Conservation (phyloP, 2,888 invertebrate species). For the Eupithecia tripunctaria region DNA sequence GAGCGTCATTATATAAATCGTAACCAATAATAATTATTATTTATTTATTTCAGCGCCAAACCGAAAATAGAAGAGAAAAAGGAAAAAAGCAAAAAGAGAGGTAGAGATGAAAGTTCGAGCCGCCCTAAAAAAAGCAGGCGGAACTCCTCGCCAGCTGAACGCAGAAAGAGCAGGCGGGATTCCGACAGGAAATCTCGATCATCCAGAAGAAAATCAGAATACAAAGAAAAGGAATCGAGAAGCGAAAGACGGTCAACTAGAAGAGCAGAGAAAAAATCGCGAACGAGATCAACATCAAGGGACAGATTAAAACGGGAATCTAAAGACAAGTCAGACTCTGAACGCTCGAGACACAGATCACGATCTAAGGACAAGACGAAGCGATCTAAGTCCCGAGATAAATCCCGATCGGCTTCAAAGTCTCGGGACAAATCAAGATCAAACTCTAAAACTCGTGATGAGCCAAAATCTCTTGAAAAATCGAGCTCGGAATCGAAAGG, state of each 20-base stretch:
- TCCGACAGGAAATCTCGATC: constrained; percentile 68
- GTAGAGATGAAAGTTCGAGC: constrained; percentile 53
- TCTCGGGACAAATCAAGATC: constrained; percentile 63
- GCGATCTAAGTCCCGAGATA: constrained; percentile 59
- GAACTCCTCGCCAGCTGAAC: constrained; percentile 51
- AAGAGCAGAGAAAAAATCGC: constrained; percentile 61
- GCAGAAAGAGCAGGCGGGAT: constrained; percentile 56
- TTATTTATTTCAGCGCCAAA: constrained; percentile 36
- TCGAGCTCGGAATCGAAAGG: constrained; percentile 48
- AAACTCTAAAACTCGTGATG: constrained; percentile 42
- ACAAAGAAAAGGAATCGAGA: constrained; percentile 60
- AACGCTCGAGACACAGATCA: constrained; percentile 63
- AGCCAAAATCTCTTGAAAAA: constrained; percentile 51
- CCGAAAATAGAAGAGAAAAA: constrained; percentile 55
- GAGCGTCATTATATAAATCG: background rate
- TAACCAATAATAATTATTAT: background rate
- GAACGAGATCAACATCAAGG: constrained; percentile 61
- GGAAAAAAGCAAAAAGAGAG: constrained; percentile 58
- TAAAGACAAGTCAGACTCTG: constrained; percentile 67
- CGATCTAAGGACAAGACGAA: constrained; percentile 64
- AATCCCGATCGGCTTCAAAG: constrained; percentile 62
- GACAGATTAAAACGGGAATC: constrained; percentile 57
- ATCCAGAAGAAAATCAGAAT: constrained; percentile 64
- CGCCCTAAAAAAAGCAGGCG: constrained; percentile 63
- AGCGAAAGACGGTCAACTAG: constrained; percentile 62